Conservation (phyloP, 2,888 invertebrate genomes). For the Tillus elongatus region DNA sequence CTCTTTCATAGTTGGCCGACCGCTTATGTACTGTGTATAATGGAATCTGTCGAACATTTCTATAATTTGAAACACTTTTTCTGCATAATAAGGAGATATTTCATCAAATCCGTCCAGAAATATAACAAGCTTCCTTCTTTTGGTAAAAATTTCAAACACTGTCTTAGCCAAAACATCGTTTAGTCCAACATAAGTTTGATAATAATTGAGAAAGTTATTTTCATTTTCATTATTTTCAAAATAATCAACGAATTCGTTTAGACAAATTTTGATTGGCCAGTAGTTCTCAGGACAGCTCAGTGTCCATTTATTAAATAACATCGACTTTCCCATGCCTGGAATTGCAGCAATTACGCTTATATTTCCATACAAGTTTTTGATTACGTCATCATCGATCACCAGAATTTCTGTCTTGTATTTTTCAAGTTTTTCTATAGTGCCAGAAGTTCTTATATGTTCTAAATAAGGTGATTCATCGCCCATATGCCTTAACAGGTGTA, state of each 20-base stretch:
- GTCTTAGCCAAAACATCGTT: neutral
- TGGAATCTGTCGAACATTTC: neutral
- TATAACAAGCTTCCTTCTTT: conserved; percentile 3
- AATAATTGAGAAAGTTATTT: too few relatives aligned
- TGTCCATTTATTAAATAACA: neutral
- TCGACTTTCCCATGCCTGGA: conserved; percentile 1
- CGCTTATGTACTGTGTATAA: neutral
- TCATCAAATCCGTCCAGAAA: neutral
- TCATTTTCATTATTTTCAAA: too few relatives aligned
- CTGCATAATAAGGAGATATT: neutral
- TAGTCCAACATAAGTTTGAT: too few relatives aligned
- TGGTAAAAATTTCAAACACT: neutral
- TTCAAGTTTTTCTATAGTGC: neutral
- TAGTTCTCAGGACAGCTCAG: neutral
- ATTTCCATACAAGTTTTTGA: neutral
- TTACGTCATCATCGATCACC: neutral
- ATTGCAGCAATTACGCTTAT: neutral
- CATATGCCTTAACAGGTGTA: neutral
- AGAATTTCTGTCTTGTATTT: neutral
- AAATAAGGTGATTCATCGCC: neutral
- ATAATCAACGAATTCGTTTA: neutral
- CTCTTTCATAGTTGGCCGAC: neutral
- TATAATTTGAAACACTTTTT: neutral
- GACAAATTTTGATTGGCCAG: neutral
- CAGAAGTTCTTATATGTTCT: neutral